Evolutionary conservation across 30 jellyfish, hydroid and myxozoan species (phyloP).

Genomic region (Turritopsis rubra): DNA sequence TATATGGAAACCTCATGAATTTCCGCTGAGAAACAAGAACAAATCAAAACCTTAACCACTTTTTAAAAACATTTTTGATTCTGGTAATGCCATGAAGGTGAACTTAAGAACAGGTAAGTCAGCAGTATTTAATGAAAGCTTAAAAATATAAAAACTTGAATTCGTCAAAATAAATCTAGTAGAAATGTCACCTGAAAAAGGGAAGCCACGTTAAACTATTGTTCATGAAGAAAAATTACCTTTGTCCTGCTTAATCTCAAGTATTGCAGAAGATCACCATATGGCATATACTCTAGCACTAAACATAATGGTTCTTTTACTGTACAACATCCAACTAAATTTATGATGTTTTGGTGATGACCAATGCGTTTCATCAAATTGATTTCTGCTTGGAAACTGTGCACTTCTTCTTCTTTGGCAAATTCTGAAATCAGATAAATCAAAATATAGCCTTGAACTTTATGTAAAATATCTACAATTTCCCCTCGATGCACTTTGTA

Average conservation of each 20-base stretch:
- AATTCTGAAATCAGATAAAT: background rate
- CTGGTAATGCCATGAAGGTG: too few species aligned
- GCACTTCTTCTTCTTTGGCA: conserved; percentile 32
- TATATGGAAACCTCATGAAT: too few species aligned
- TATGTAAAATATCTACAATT: background rate
- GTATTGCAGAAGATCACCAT: conserved; percentile 62
- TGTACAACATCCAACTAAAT: conserved; percentile 75
- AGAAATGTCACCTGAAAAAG: too few species aligned
- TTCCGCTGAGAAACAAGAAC: too few species aligned
- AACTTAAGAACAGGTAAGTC: too few species aligned
- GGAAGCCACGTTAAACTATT: too few species aligned
- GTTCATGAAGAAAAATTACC: conserved; percentile 24
- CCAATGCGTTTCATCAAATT: conserved; percentile 75
- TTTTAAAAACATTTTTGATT: too few species aligned
- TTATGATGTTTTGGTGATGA: conserved; percentile 51
- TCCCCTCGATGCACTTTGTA: background rate
- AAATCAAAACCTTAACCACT: too few species aligned
- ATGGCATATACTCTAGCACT: conserved; percentile 59
- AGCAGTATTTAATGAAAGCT: too few species aligned
- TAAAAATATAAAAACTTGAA: too few species aligned
- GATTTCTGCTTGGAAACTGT: conserved; percentile 63
- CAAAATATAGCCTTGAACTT: too few species aligned
- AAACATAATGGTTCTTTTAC: conserved; percentile 51
- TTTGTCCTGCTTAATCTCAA: conserved; percentile 52
- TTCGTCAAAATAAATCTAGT: too few species aligned